These are phyloP conservation scores for Zaprionus capensis DNA, from an alignment of 1,140 invertebrate genomes.

Conservation along the genomic window DNA sequence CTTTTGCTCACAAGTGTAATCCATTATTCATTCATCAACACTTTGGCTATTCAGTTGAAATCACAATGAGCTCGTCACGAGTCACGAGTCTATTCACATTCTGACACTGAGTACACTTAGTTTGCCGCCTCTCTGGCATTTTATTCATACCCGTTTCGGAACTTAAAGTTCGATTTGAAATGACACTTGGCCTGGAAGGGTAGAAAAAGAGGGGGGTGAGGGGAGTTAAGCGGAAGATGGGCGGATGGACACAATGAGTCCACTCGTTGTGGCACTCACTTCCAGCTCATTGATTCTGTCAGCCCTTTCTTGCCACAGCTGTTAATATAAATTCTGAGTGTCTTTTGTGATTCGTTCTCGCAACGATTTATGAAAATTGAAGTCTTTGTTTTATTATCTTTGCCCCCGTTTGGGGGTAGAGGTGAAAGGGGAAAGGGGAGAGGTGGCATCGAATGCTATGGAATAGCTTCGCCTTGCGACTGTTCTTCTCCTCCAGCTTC, in stretches of 20 bases:
- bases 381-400: slow-evolving; percentile 75
- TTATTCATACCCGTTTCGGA: not conserved
- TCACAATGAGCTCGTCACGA: not conserved
- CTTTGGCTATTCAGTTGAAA: not conserved
- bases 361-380: slow-evolving; percentile 81
- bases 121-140: not conserved
- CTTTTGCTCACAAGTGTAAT: not conserved
- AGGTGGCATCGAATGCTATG: not conserved
- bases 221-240: not conserved
- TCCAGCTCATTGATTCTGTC: slow-evolving; percentile 43
- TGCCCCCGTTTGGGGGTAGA: slow-evolving; percentile 9
- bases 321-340: slow-evolving; percentile 71
- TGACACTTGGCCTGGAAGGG: not conserved
- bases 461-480: slow-evolving; percentile 1
- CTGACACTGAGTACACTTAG: not conserved
- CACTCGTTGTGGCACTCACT: slow-evolving; percentile 33
- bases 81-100: not conserved
- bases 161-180: slow-evolving; percentile 9
- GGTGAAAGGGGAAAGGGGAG: too few relatives aligned
- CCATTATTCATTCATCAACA: not conserved
- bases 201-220: too few relatives aligned
- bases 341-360: slow-evolving; percentile 36
- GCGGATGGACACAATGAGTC: slow-evolving; percentile 13
- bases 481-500: not conserved
- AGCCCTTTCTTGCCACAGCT: slow-evolving; percentile 56